phyloP scores from a whole-genome alignment of 2,888 invertebrate species.

The Noctua janthe region DNA sequence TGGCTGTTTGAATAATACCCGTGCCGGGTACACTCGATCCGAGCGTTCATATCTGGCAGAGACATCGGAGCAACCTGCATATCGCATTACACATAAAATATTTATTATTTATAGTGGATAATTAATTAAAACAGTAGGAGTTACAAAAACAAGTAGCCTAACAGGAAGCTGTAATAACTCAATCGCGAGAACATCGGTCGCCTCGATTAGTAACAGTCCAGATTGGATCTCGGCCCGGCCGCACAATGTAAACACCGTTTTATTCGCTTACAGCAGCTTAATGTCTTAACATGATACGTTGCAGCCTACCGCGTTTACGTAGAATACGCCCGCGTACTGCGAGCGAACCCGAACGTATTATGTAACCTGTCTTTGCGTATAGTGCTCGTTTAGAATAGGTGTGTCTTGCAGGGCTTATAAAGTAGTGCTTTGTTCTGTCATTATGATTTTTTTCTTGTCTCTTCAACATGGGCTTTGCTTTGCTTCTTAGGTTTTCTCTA shows the following conservation, averaged over 20 bases:
- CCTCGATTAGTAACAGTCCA: constrained; percentile 88
- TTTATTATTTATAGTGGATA: constrained; percentile 89
- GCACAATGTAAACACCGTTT: constrained; percentile 80
- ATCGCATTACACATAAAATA: constrained; percentile 90
- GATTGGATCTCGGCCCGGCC: constrained; percentile 85
- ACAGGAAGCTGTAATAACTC: constrained; percentile 91
- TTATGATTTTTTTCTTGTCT: background rate
- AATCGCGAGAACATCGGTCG: constrained; percentile 85
- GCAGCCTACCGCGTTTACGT: constrained; percentile 81
- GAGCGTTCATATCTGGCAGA: constrained; percentile 80
- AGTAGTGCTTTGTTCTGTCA: background rate
- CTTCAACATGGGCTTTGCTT: background rate
- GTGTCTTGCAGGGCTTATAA: background rate
- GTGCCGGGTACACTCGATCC: constrained; percentile 75
- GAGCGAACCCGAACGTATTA: constrained; percentile 51
- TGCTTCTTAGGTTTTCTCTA: background rate
- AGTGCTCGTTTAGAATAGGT: constrained; percentile 19
- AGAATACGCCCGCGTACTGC: constrained; percentile 64
- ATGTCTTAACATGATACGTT: constrained; percentile 86
- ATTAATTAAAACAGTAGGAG: constrained; percentile 90
- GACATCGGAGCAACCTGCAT: constrained; percentile 85
- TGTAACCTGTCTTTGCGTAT: constrained; percentile 46
- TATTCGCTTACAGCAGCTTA: constrained; percentile 78
- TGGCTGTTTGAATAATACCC: constrained; percentile 85
- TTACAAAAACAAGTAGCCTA: constrained; percentile 89